Base-by-base conservation (phyloP, 2,888 invertebrate species). In the Dasysyrphus tricinctus region DNA sequence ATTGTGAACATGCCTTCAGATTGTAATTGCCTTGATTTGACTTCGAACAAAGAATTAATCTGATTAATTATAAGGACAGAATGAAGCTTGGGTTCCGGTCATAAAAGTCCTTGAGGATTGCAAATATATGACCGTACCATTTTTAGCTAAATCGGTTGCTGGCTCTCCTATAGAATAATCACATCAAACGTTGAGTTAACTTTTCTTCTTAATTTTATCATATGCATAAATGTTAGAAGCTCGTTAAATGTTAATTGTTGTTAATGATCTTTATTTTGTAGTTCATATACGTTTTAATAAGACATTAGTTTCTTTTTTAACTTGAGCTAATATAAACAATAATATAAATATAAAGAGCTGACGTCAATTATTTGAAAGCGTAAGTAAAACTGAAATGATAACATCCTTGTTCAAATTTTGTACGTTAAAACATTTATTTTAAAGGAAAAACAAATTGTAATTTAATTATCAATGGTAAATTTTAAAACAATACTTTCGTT, bases 201-300 rank as follows among this genome's bases (percentile, higher is more conserved):
- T 14, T 24, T 61, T 8, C 7, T 49, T 47, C 19, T 24, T 49
- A 37, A 49, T 49, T 67, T 49, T 19, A 14, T 37, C 5, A 54
- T 65, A 65, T 78, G 73, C 85, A 77, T 81, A 67, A 47, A 75
- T 86, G 59, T 82, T 82, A 61, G 47, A 82, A 81, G 75, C 63
- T 86, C 77, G 81, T 74, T 85, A 19, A 75, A 76, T 84, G 80
- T 81, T 78, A 67, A 72, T 72, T 86, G 75, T 79, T 70, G 65
- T 79, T 78, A 51, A 77, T 74, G 32, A 49, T 78, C 32, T 70
- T 85, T 19, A 57, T 67, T 84, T 77, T 69, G 76, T 85, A 85
- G 85, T 76, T 65, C 44, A 42, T 67, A n/a, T 63, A 44, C 29
- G 12, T 79, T 65, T 14, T n/a, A 24, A 61, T 72, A 47, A 65